Evolutionary conservation across 2,797 vertebrate species (phyloP).

Genomic region (Perodicticus potto): DNA sequence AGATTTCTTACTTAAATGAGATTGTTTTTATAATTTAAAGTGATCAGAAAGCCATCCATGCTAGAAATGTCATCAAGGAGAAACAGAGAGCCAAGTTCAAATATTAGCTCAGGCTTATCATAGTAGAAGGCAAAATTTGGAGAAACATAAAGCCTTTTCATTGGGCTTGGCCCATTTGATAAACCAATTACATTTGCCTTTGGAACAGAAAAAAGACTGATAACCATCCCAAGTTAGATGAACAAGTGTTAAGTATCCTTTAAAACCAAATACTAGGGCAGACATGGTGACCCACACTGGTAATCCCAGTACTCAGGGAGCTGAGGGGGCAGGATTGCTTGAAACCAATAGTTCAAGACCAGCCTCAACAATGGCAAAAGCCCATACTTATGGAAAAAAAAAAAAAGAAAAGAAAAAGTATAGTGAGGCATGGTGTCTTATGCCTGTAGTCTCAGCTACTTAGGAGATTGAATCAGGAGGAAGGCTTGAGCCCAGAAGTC

Average conservation of each 20-base stretch:
- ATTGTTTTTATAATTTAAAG: constrained; percentile 38
- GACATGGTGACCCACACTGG: neutral
- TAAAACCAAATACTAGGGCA: neutral
- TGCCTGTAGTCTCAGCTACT: neutral
- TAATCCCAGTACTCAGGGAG: neutral
- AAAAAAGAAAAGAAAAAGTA: neutral
- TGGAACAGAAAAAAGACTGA: neutral
- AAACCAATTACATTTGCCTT: neutral
- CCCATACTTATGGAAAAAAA: too few species aligned
- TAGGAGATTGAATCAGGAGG: neutral
- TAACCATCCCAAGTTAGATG: neutral
- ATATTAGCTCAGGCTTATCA: neutral
- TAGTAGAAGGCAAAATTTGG: neutral
- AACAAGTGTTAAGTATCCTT: neutral
- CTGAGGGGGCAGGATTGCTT: neutral
- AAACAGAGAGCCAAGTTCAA: neutral
- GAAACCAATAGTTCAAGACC: neutral
- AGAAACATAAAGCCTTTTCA: neutral
- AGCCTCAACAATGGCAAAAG: neutral
- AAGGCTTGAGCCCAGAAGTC: neutral
- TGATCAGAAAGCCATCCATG: neutral
- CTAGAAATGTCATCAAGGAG: neutral
- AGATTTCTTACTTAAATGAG: constrained; percentile 37
- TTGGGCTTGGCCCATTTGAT: neutral
- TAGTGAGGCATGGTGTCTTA: neutral